phyloP scores from a whole-genome alignment of 2,113 vertebrate species.

The Pachycephala philippinensis region DNA sequence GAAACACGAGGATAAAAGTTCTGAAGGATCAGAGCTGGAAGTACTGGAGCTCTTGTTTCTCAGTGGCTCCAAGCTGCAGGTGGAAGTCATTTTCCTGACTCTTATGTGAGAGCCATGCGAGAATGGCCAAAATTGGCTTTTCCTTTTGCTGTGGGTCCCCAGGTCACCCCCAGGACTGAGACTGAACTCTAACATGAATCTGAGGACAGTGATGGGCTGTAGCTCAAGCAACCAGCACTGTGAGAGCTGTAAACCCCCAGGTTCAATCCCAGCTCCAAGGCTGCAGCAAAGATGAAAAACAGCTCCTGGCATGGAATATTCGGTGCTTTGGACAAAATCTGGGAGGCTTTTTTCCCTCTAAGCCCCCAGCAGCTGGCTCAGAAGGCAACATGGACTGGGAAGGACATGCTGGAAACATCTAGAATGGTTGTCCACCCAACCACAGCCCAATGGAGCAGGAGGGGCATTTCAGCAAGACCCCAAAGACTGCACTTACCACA shows the following conservation, averaged over 20 bases:
- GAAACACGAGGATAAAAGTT: neutral
- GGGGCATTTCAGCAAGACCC: neutral
- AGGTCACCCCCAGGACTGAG: neutral
- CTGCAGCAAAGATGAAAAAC: neutral
- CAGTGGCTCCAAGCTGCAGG: neutral
- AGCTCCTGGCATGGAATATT: neutral
- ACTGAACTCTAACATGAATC: neutral
- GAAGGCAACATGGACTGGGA: neutral
- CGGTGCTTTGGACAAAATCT: neutral
- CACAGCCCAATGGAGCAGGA: neutral
- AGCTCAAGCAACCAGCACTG: neutral
- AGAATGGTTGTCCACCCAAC: rapidly evolving
- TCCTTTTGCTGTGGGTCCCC: neutral
- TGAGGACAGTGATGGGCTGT: neutral
- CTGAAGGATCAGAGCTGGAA: neutral
- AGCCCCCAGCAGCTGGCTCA: neutral
- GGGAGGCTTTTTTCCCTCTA: neutral
- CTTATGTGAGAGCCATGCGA: rapidly evolving
- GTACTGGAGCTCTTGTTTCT: neutral
- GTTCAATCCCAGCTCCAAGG: neutral
- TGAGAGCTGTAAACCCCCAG: neutral
- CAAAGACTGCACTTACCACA: neutral
- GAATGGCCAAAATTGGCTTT: neutral
- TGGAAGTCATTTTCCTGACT: neutral
- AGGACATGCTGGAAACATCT: neutral